These are phyloP conservation scores for Ethmia dodecea DNA, from an alignment of 2,888 invertebrate species.

Conservation along the genomic window DNA sequence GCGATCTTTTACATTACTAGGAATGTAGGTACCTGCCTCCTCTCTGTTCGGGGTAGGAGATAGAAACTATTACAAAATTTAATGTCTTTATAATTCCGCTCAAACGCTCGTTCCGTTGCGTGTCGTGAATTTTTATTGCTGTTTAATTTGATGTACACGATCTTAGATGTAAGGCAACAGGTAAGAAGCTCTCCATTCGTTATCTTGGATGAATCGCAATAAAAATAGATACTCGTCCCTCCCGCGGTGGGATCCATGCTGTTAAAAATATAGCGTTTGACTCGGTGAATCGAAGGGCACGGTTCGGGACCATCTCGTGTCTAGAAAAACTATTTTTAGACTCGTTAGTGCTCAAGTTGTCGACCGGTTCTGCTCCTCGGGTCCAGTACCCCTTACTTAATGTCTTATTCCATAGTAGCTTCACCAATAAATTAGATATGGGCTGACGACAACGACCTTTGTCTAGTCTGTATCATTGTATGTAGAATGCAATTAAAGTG, in stretches of 20 bases:
- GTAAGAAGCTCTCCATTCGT: constrained; percentile 2
- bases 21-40: constrained; percentile 24
- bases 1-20: constrained; percentile 30
- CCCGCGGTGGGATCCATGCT: constrained; percentile 9
- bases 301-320: constrained; percentile 11
- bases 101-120: not conserved
- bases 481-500: constrained; percentile 26
- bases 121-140: constrained; percentile 7
- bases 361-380: constrained; percentile 24
- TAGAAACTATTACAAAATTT: constrained; percentile 23
- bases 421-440: constrained; percentile 1
- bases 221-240: constrained; percentile 5
- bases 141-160: constrained; percentile 1
- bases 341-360: constrained; percentile 19
- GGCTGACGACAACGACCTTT: constrained; percentile 12
- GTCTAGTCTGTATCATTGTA: constrained; percentile 12
- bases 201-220: constrained; percentile 5
- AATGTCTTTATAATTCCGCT: constrained; percentile 18
- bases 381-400: constrained; percentile 20
- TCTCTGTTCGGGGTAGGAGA: constrained; percentile 12
- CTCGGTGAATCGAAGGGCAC: constrained; percentile 12
- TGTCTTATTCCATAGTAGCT: constrained; percentile 25
- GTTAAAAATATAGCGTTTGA: constrained; percentile 9
- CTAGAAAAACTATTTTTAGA: constrained; percentile 23
- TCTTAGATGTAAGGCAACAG: not conserved